A percentile compares a stretch with the other conserved stretches of the same genome.
Conservation (phyloP, 2,113 vertebrate genomes). For the Sylvia atricapilla region DNA sequence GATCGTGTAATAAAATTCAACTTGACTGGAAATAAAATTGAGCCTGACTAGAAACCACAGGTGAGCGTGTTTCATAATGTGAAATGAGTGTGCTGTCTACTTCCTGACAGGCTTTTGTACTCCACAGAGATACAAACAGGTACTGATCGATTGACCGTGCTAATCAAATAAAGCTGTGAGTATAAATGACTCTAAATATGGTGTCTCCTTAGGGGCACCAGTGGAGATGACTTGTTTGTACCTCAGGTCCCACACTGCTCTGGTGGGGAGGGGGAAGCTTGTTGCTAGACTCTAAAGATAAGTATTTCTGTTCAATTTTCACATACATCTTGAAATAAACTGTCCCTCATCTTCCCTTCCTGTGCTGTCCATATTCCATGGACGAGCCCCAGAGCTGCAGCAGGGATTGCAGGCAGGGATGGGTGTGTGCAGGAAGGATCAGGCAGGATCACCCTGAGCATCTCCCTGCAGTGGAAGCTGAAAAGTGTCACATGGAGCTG, state of each 20-base stretch:
- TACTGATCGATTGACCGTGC: background rate
- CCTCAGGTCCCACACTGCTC: background rate
- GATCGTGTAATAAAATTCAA: background rate
- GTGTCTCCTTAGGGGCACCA: background rate
- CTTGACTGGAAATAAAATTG: background rate
- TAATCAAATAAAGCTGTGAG: background rate
- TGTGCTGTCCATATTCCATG: conserved; percentile 49
- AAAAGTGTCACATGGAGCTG: conserved; percentile 67
- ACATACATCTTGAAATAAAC: background rate
- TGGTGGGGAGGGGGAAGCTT: background rate
- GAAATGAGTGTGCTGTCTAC: background rate
- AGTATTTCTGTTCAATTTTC: background rate
- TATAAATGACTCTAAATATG: background rate
- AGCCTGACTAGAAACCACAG: conserved; percentile 9
- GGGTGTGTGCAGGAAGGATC: conserved; percentile 1
- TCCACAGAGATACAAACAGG: background rate
- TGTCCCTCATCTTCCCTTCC: background rate
- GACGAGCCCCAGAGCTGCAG: conserved; percentile 64
- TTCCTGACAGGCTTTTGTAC: background rate
- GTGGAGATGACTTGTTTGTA: background rate
- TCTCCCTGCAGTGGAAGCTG: conserved; percentile 69
- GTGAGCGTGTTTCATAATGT: background rate
- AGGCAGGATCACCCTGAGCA: conserved; percentile 51
- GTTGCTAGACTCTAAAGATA: background rate
- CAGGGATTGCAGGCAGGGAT: conserved; percentile 53